Conservation (phyloP, 2,797 vertebrate species). For the Clamator glandarius region DNA sequence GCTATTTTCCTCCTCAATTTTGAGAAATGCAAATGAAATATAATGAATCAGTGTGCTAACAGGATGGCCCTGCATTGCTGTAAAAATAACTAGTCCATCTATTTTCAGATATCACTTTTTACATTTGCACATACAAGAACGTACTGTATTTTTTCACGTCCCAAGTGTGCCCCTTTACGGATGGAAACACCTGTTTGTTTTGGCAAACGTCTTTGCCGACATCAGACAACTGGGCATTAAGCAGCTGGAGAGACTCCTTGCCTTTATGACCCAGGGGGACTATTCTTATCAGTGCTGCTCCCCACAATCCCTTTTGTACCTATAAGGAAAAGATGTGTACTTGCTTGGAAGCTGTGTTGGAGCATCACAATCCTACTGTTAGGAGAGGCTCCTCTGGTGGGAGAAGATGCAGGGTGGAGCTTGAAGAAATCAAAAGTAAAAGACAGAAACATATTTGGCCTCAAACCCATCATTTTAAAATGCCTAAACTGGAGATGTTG, state of each 20-base stretch:
- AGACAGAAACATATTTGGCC: neutral
- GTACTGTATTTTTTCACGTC: slow-evolving; percentile 2
- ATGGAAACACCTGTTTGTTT: slow-evolving; percentile 53
- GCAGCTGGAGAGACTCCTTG: slow-evolving; percentile 20
- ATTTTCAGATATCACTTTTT: slow-evolving; percentile 44
- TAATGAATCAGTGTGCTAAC: neutral
- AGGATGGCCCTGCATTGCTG: neutral
- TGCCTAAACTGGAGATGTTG: neutral
- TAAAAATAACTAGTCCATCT: slow-evolving; percentile 37
- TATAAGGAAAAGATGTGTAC: neutral
- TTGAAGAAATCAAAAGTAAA: neutral
- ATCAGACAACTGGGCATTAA: slow-evolving; percentile 42
- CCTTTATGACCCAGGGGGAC: slow-evolving; percentile 26
- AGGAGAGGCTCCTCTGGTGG: neutral
- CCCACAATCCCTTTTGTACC: neutral
- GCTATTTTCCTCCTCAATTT: neutral
- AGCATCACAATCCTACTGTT: neutral
- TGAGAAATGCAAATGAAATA: neutral
- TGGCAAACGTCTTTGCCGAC: slow-evolving; percentile 10
- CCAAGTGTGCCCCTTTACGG: neutral
- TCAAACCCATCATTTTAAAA: neutral
- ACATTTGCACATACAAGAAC: slow-evolving; percentile 17
- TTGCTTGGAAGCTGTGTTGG: neutral
- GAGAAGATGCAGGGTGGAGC: neutral
- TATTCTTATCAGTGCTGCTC: slow-evolving; percentile 33